Conservation (phyloP, 2,888 invertebrate genomes). For the Abrostola tripartita region DNA sequence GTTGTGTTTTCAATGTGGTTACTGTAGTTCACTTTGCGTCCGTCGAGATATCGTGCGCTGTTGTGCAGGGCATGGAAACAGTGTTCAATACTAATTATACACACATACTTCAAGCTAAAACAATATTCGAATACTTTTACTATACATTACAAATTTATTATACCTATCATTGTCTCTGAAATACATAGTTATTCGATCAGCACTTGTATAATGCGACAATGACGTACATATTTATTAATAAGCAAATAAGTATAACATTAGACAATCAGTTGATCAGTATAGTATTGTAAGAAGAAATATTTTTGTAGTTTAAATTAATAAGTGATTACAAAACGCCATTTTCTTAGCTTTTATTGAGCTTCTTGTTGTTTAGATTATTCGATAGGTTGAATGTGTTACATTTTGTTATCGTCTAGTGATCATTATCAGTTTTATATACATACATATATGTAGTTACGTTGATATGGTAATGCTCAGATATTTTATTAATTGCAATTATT, state of each 20-base stretch:
- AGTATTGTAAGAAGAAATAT: constrained; percentile 65
- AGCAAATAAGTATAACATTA: constrained; percentile 37
- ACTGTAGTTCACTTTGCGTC: constrained; percentile 15
- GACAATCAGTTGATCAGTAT: constrained; percentile 66
- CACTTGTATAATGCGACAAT: constrained; percentile 11
- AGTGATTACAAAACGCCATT: constrained; percentile 80
- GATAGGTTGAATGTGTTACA: constrained; percentile 53
- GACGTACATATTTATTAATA: constrained; percentile 13
- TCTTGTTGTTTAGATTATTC: constrained; percentile 65
- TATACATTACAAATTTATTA: constrained; percentile 8
- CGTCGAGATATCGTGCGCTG: not conserved
- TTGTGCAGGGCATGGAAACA: constrained; percentile 3
- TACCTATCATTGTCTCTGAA: constrained; percentile 1
- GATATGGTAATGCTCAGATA: constrained; percentile 26
- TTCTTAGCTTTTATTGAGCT: constrained; percentile 79
- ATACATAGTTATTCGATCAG: constrained; percentile 8
- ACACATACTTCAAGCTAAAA: constrained; percentile 8
- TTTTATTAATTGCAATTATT: constrained; percentile 21
- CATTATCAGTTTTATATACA: constrained; percentile 37
- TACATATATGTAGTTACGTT: constrained; percentile 31
- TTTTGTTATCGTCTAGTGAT: constrained; percentile 57
- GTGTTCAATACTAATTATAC: constrained; percentile 26
- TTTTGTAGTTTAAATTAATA: constrained; percentile 75
- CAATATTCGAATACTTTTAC: constrained; percentile 16
- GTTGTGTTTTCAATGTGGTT: constrained; percentile 15